Evolutionary conservation across 1,140 invertebrate species (phyloP).

Genomic region (Calliphora vicina): DNA sequence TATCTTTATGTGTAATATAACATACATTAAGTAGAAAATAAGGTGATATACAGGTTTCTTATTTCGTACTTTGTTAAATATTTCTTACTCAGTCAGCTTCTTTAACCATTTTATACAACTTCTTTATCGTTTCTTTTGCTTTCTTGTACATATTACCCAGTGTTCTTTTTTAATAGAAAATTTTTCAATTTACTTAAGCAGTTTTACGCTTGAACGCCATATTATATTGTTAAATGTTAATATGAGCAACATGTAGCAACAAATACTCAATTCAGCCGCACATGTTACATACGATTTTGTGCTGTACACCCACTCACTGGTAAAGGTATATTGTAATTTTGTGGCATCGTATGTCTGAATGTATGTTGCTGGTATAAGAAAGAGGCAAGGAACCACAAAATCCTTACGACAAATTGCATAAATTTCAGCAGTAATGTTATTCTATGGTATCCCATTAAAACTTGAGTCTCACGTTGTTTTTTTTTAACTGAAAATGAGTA

Average conservation of each 20-base stretch:
- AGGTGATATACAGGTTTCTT: constrained; percentile 6
- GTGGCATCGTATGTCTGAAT: no score
- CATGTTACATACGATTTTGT: no score
- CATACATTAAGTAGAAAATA: not conserved
- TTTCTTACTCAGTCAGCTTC: not conserved
- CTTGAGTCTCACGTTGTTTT: no score
- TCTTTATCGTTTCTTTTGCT: not conserved
- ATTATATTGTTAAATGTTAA: constrained; percentile 62
- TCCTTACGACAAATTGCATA: no score
- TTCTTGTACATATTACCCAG: not conserved
- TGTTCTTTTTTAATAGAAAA: not conserved
- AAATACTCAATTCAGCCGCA: not conserved
- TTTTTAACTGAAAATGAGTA: no score
- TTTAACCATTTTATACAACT: not conserved
- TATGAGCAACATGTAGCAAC: constrained; percentile 54
- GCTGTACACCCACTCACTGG: not conserved
- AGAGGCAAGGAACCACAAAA: no score
- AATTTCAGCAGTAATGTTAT: no score
- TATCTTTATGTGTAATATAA: constrained; percentile 16
- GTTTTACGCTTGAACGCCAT: constrained; percentile 61
- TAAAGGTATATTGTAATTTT: no score
- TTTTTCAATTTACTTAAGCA: constrained; percentile 46
- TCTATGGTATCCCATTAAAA: no score
- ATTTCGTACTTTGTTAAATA: not conserved
- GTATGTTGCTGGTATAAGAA: no score